A percentile compares a stretch with the other conserved stretches of the same genome.
Conservation (phyloP, 2,797 vertebrate genomes). For the Pipistrellus pygmaeus region DNA sequence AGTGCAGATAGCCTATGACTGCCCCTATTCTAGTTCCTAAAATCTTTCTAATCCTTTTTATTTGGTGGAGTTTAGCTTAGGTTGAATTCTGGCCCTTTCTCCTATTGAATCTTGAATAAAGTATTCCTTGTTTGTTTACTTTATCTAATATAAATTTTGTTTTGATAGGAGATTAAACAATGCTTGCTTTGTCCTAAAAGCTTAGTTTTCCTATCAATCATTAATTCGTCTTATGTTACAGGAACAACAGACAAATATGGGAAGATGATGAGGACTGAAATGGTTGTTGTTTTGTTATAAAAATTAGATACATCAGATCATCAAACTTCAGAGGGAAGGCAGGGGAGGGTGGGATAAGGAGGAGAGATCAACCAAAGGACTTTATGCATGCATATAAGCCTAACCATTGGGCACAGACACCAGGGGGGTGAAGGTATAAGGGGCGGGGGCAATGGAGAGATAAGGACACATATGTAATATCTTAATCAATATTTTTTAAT, state of each 20-base stretch:
- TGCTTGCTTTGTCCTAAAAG: background rate
- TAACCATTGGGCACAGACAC: no score
- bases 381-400: no score
- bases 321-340: no score
- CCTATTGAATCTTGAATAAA: background rate
- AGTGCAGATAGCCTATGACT: background rate
- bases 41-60: background rate
- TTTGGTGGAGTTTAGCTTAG: background rate
- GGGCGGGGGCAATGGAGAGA: no score
- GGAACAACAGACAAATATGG: background rate
- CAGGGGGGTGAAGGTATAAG: no score
- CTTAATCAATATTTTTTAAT: background rate
- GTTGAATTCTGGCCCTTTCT: background rate
- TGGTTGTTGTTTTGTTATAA: background rate
- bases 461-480: no score
- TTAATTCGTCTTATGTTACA: background rate
- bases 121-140: background rate
- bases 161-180: background rate
- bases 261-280: background rate
- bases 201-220: background rate
- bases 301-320: background rate
- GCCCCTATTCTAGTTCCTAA: background rate
- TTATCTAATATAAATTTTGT: background rate
- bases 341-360: no score
- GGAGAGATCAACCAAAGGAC: no score